phyloP scores from a whole-genome alignment of 1,140 invertebrate genomes.

The Drosophila pectinifera region DNA sequence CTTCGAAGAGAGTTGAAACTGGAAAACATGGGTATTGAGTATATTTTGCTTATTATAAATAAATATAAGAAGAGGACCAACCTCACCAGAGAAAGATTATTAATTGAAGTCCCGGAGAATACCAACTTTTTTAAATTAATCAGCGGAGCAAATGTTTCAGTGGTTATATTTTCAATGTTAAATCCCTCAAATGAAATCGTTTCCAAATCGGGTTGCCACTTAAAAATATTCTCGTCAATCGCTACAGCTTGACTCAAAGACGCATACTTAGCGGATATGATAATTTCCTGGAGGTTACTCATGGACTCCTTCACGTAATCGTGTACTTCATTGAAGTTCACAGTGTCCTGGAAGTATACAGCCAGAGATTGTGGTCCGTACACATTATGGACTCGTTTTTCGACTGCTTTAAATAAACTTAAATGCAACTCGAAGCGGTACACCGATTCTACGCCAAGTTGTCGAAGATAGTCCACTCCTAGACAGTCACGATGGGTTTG shows the following conservation, averaged over 20 bases:
- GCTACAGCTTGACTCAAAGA: neutral
- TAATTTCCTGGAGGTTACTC: constrained; percentile 9
- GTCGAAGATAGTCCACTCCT: constrained; percentile 8
- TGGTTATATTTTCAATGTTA: neutral
- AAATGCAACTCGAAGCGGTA: constrained; percentile 12
- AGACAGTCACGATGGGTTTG: neutral
- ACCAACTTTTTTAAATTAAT: neutral
- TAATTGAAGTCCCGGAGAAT: neutral
- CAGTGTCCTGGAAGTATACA: neutral
- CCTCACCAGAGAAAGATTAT: neutral
- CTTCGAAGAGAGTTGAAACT: constrained; percentile 1
- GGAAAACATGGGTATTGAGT: neutral
- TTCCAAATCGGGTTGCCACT: neutral
- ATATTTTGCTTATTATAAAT: neutral
- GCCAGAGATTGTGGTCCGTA: constrained; percentile 11
- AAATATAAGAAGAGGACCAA: neutral
- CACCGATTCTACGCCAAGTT: constrained; percentile 15
- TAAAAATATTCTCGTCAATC: constrained; percentile 2
- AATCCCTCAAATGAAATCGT: constrained; percentile 5
- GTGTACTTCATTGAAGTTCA: neutral
- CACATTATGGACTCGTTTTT: constrained; percentile 7
- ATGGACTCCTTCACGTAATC: neutral
- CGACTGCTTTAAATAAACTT: neutral
- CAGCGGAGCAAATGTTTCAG: neutral
- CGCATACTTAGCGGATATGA: neutral